Evolutionary conservation across 2,888 invertebrate genomes (phyloP), one percentile per base, ranked within the genome.

Genomic region (Lymantria dispar): DNA sequence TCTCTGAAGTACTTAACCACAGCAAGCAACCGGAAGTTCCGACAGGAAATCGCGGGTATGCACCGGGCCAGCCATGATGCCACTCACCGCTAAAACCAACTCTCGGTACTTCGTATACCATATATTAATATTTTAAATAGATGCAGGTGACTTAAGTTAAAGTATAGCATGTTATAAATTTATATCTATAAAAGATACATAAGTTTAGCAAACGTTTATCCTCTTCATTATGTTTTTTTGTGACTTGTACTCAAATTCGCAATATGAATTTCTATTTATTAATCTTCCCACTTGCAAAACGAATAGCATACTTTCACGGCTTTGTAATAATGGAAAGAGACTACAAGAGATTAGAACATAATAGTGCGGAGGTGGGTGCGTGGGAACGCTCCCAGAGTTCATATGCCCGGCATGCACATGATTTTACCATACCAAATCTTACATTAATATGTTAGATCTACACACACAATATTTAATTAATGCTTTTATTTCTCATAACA

Each of bases 381-480:
- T 91, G 91, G 90, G 91, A 91, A 90, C 80, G 79, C 89, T 91
- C 91, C 89, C 91, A 91, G 89, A 83, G 85, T 84, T 89, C 87
- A 86, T 84, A 85, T 87, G 85, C 83, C 80, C 80, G 72, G 72
- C 33, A 33, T 33, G 73, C 80, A 81, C 85, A 81, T 81, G 83
- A 78, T 76, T 83, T 74, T 74, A 78, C 80, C 78, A 77, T 78
- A 83, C 85, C 82, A 86, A 87, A 87, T 87, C 78, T 84, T 78
- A 82, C 83, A 87, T 86, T 87, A 87, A 85, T 85, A 85, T 86
- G 80, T 83, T 78, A 87, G 83, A 87, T 72, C 83, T 76, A 83
- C 79, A 88, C 85, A 85, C 76, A 70, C n/a, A n/a, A 42, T 12
- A 22, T 42, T 29, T 8, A 7, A 42, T 10, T 42, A 42, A 42